Base-by-base conservation (phyloP, 2,888 invertebrate genomes). In the Carpatolechia fugitivella region DNA sequence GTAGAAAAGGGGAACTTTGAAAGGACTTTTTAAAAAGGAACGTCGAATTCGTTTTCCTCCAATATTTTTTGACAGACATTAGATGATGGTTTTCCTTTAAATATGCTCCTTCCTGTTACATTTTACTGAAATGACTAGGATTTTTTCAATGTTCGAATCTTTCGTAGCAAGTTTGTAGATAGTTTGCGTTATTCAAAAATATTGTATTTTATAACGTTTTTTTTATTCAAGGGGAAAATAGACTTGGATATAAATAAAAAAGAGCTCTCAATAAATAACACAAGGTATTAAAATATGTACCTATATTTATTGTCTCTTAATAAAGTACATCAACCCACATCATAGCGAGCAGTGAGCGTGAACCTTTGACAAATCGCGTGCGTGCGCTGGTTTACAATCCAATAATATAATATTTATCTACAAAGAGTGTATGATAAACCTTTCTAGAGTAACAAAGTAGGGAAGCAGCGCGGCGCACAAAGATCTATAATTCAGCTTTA, bases 1-100 rank as follows among this genome's bases (percentile, higher is more conserved):
- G 44, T 14, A 11, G 16, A 36, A 24, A 11, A 52, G 31, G 40
- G 41, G 40, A 40, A 30, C 29, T 52, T 31, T 52, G 16, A 48
- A 49, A 49, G 35, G 35, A 35, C n/a, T 35, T 49, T 33, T 49
- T 49, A 49, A 35, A 49, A 31, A 35, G 38, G 29, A 44, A 44
- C 29, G 29, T 44, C 44, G 44, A 29, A 44, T 44, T 44, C 29
- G 44, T 44, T 44, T 44, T 44, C 29, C 29, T 44, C 24, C 44
- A 13, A 29, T 44, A 44, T 44, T 44, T n/a, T 44, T 44, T 44
- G 44, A 20, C 44, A 20, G 44, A 44, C 24, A 44, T 44, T 44
- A 24, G 44, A 44, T 44, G 44, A 20, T 41, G 24, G n/a, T n/a
- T 24, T 44, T 44, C 7, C 6, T 13, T 29, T 10, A n/a, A 29